Evolutionary conservation across 2,888 invertebrate genomes (phyloP).

Genomic region (Pyrgus malvae): DNA sequence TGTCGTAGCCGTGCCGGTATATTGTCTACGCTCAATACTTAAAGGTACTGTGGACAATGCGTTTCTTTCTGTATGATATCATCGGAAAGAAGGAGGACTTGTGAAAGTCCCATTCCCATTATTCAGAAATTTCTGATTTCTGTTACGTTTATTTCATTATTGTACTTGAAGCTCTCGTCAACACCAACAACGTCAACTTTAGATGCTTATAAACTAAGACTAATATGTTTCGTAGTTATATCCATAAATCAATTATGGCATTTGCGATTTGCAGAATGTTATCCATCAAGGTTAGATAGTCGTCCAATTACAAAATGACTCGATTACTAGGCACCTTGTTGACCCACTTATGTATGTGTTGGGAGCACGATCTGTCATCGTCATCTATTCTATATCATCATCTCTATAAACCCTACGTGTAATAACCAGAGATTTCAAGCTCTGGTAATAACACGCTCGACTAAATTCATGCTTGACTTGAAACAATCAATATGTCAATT

Average conservation of each 20-base stretch:
- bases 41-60: slow-evolving; percentile 33
- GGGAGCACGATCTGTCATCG: slow-evolving; percentile 13
- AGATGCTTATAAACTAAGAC: too few species aligned
- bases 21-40: slow-evolving; percentile 40
- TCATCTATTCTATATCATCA: slow-evolving; percentile 1
- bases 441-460: slow-evolving; percentile 9
- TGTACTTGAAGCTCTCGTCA: too few species aligned
- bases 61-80: slow-evolving; percentile 31
- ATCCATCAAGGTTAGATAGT: not conserved
- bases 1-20: slow-evolving; percentile 47
- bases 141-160: too few species aligned
- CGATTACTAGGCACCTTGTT: not conserved
- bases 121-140: too few species aligned
- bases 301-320: slow-evolving; percentile 14
- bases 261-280: not conserved
- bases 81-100: slow-evolving; percentile 8
- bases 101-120: not conserved
- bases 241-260: not conserved
- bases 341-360: slow-evolving; percentile 6
- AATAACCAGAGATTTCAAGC: too few species aligned
- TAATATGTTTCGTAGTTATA: too few species aligned
- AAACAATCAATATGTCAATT: slow-evolving; percentile 25
- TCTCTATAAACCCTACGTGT: slow-evolving; percentile 4
- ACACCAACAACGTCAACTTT: too few species aligned
- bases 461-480: slow-evolving; percentile 4